Evolutionary conservation across 2,888 invertebrate species (phyloP).

Genomic region (Xylota sylvarum): DNA sequence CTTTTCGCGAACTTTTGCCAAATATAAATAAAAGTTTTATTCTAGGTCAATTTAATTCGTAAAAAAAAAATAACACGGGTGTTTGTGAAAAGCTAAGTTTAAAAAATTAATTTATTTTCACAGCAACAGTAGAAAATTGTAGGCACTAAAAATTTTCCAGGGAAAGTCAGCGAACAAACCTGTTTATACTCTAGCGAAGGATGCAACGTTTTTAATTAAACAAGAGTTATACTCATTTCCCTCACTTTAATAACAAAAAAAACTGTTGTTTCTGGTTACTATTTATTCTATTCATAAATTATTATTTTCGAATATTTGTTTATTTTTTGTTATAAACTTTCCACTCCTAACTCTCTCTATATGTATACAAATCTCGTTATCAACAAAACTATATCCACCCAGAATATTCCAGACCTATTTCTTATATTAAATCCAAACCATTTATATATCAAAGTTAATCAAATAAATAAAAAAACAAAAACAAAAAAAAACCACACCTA

Average conservation of each 20-base stretch:
- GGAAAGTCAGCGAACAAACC: too few species aligned
- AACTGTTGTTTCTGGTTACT: neutral
- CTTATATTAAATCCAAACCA: conserved; percentile 25
- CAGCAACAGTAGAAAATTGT: too few species aligned
- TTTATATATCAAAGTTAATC: neutral
- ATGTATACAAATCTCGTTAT: conserved; percentile 22
- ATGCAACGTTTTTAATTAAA: too few species aligned
- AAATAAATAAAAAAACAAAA: conserved; percentile 41
- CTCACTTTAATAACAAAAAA: neutral
- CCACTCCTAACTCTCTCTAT: conserved; percentile 10
- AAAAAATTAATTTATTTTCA: too few species aligned
- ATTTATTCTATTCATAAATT: neutral
- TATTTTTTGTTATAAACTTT: conserved; percentile 2
- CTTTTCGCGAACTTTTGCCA: too few species aligned
- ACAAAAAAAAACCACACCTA: conserved; percentile 26
- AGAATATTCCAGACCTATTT: conserved; percentile 64
- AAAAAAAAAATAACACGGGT: too few species aligned
- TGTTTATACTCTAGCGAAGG: too few species aligned
- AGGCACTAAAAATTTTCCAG: too few species aligned
- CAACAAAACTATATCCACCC: conserved; percentile 61
- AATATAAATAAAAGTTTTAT: too few species aligned
- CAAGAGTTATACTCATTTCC: neutral
- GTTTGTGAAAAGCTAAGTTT: too few species aligned
- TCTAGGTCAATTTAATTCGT: too few species aligned
- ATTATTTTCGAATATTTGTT: neutral